Evolutionary conservation across 2,888 invertebrate species (phyloP).

Genomic region (Drosophila eohydei): DNA sequence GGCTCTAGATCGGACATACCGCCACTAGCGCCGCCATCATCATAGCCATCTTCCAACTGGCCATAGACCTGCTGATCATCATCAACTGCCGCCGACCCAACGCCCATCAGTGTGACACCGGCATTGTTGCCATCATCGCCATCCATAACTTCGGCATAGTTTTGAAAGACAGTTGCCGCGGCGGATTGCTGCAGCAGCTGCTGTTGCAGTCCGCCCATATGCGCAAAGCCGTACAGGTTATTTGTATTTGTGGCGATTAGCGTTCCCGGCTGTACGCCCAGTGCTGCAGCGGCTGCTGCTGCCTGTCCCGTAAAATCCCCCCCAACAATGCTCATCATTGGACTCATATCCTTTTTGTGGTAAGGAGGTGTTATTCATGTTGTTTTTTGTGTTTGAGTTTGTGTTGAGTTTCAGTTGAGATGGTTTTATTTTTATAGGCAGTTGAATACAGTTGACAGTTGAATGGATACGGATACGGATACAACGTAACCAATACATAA

Average conservation of each 20-base stretch:
- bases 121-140: conserved; percentile 55
- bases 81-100: conserved; percentile 47
- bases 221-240: conserved; percentile 83
- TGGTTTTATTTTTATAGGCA: conserved; percentile 45
- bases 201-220: conserved; percentile 84
- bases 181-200: conserved; percentile 83
- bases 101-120: conserved; percentile 56
- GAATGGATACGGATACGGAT: conserved; percentile 58
- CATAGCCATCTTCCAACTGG: conserved; percentile 75
- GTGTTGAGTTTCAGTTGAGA: conserved; percentile 40
- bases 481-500: conserved; percentile 77
- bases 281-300: conserved; percentile 80
- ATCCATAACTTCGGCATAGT: conserved; percentile 82
- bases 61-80: conserved; percentile 79
- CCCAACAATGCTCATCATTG: conserved; percentile 85
- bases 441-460: conserved; percentile 60
- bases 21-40: conserved; percentile 67
- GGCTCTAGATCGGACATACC: conserved; percentile 77
- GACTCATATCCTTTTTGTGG: conserved; percentile 83
- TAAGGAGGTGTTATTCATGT: conserved; percentile 28
- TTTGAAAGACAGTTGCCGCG: conserved; percentile 82
- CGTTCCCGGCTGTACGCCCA: conserved; percentile 82
- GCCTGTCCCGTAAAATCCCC: conserved; percentile 85
- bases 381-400: conserved; percentile 37
- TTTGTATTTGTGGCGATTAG: conserved; percentile 81